phyloP scores from a whole-genome alignment of 92 coral and sea anemone species.

The Parazoanthus swiftii region DNA sequence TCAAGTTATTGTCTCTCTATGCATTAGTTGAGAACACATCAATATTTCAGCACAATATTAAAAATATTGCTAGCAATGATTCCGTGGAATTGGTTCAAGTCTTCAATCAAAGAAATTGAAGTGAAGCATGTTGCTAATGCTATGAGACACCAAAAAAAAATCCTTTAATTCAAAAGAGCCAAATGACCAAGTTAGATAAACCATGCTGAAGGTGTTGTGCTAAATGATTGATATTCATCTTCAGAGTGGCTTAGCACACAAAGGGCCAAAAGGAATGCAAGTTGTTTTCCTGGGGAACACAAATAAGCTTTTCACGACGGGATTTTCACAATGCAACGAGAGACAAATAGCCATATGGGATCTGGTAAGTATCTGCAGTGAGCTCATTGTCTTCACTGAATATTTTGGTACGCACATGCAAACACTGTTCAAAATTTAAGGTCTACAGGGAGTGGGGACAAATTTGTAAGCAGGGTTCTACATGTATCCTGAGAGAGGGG shows the following conservation, averaged over 20 bases:
- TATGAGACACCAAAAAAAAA: too few species aligned
- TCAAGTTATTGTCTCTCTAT: too few species aligned
- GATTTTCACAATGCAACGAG: constrained; percentile 85
- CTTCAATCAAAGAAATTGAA: too few species aligned
- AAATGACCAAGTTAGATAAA: too few species aligned
- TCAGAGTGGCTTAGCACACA: constrained; percentile 81
- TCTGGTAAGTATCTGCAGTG: constrained; percentile 58
- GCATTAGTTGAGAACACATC: too few species aligned
- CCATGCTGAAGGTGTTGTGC: neutral
- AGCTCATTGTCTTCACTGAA: neutral
- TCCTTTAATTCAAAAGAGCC: too few species aligned
- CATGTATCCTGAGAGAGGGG: too few species aligned
- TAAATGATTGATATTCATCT: neutral
- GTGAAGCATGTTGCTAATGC: too few species aligned
- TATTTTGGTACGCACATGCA: neutral
- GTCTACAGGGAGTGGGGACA: neutral
- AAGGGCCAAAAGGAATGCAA: constrained; percentile 87
- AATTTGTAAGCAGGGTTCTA: too few species aligned
- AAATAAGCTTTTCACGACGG: constrained; percentile 77
- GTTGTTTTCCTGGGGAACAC: constrained; percentile 84
- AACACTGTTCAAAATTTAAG: neutral
- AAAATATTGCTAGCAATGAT: too few species aligned
- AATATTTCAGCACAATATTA: too few species aligned
- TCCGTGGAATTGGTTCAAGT: too few species aligned
- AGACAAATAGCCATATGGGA: constrained; percentile 91